Percentiles rank a stretch among this genome's conserved stretches.
Evolutionary conservation across 2,113 vertebrate species (phyloP).

Genomic region (Antennarius striatus): DNA sequence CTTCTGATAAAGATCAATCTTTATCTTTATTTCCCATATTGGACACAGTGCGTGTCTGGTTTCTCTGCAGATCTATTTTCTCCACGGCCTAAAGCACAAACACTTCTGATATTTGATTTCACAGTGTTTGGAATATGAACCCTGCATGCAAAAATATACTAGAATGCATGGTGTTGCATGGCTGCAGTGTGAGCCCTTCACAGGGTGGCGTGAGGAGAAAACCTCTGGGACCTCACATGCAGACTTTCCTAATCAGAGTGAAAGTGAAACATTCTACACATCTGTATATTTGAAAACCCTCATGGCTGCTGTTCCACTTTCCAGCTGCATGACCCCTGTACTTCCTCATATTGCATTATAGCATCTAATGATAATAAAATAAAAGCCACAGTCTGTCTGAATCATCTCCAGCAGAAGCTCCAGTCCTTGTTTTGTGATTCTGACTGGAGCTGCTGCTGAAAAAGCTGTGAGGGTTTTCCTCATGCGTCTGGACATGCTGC

Average conservation of each 20-base stretch:
- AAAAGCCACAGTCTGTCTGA: neutral
- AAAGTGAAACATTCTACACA: neutral
- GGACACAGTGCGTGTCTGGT: conserved; percentile 20
- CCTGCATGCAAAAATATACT: conserved; percentile 22
- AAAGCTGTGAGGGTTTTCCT: neutral
- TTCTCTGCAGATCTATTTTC: conserved; percentile 34
- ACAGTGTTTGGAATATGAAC: conserved; percentile 41
- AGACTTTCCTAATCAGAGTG: conserved; percentile 32
- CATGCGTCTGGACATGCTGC: conserved; percentile 6
- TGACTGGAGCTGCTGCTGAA: neutral
- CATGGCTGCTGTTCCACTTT: no score
- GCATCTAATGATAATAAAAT: neutral
- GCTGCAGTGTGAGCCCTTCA: neutral
- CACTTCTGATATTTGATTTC: conserved; percentile 31
- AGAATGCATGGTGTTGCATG: neutral
- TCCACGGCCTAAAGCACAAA: neutral
- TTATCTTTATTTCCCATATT: neutral
- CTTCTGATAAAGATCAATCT: conserved; percentile 4
- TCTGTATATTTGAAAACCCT: no score
- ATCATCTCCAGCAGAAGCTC: neutral
- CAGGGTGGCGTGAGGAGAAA: neutral
- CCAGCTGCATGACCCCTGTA: no score
- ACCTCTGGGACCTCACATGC: neutral
- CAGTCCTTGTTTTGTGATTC: neutral
- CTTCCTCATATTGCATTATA: neutral